These are phyloP conservation scores for Drosophila kikkawai DNA, from an alignment of 1,140 invertebrate genomes.

Conservation along the genomic window DNA sequence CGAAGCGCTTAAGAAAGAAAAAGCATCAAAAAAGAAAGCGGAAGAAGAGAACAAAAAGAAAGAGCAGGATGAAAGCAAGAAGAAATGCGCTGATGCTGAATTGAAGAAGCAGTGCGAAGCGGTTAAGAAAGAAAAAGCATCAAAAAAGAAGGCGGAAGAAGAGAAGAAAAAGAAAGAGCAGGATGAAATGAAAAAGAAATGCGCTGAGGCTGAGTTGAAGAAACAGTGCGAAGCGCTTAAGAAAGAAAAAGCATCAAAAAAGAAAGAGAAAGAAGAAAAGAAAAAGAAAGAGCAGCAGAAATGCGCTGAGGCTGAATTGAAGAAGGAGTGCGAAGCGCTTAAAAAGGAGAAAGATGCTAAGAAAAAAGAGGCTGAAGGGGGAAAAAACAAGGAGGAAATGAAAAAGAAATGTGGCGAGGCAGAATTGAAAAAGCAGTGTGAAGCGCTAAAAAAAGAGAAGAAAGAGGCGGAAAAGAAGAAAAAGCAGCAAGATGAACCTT, in stretches of 20 bases:
- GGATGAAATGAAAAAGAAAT: background rate
- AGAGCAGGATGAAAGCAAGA: too few relatives aligned
- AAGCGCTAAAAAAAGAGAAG: background rate
- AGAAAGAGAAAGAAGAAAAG: background rate
- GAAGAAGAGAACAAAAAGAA: background rate
- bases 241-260: background rate
- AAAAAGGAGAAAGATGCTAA: too few relatives aligned
- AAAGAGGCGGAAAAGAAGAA: background rate
- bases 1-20: background rate
- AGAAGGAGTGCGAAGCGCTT: background rate
- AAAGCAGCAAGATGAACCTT: background rate
- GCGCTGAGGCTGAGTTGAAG: background rate
- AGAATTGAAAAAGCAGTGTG: background rate
- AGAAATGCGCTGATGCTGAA: background rate
- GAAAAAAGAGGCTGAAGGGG: too few relatives aligned
- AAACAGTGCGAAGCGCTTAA: background rate
- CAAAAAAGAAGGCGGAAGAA: background rate
- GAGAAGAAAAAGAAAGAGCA: background rate
- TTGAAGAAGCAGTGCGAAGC: background rate
- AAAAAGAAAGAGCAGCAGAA: background rate
- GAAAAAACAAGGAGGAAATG: too few relatives aligned
- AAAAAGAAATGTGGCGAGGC: background rate
- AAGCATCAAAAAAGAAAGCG: background rate
- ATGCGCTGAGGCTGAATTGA: background rate
- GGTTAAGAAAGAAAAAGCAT: background rate